Base-by-base conservation (phyloP, 2,797 vertebrate species). In the Cebuella pygmaea region DNA sequence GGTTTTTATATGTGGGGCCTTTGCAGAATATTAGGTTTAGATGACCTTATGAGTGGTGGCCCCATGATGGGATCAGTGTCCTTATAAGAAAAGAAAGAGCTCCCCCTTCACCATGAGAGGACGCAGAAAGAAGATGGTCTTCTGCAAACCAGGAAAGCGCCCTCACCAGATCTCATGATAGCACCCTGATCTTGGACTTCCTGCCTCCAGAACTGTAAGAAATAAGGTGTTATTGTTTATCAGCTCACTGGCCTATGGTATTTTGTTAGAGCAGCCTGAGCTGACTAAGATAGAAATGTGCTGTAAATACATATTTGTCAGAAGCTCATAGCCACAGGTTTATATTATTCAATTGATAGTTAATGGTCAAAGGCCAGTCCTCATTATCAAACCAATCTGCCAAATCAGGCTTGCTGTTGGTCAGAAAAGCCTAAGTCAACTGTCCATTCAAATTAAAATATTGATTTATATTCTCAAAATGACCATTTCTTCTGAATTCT, bases 391-490 rank as follows among this genome's bases (percentile, higher is more conserved):
- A 41, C 74, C n/a, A 67, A 39, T 96, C 39, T 88, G 36, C 27
- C 52, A 82, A 48, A 61, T 88, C 27, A 83, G 75, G 11, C 20
- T 67, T 78, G 33, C 3, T 10, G 7, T 67, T 33, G 83, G 26
- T 81, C 46, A 67, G 9, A 74, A 85, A 64, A 76, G 4, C n/a
- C 46, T 48, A 46, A 74, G 19, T 79, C 88, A 86, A n/a, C 88
- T 70, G 82, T 87, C 44, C 92, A 61, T 76, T 93, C 27, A 94
- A 93, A 85, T 64, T 41, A 84, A 96, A 92, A 72, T 64, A 1
- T 90, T 4, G 1, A n/a, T 41, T 80, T 30, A 15, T 0, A 20
- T 75, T 76, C 59, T 88, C 33, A 76, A 88, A 70, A 83, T 67
- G 14, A n/a, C 13, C 20, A 39, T 74, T 30, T 27, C 39, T 87